Evolutionary conservation across 30 jellyfish, hydroid and myxozoan genomes (phyloP), one percentile per base, ranked within the genome.

Genomic region (Aurelia aurita complex sp. Pacific): DNA sequence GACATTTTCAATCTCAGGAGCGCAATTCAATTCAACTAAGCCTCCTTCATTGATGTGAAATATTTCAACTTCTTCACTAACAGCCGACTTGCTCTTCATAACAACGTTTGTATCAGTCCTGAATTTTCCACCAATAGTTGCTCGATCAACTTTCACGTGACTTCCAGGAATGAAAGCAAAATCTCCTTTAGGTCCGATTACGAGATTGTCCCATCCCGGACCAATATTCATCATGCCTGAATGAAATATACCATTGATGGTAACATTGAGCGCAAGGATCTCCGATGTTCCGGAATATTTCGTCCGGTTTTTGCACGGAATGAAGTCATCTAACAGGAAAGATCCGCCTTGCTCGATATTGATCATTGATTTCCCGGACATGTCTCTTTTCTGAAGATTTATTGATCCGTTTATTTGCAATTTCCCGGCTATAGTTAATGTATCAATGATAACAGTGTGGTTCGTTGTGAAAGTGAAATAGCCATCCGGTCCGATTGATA

Each of bases 151-250:
- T 54, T 72, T 83, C 64, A 83, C 62, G 65, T 72, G 75, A 18
- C 87, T 86, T 8, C 61, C 81, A 13, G 92, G 92, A 32, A 72
- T 73, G 40, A 83, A 83, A 10, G 82, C 87, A 16, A 83, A 76
- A 42, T 74, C 81, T 53, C 92, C 92, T 9, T 74, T 83, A 29
- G 87, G 66, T 13, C 92, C 92, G 42, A 83, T 60, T n/a, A 29
- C 54, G 19, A 83, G 67, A 51, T 61, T 36, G 42, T 83, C 92
- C 92, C 92, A 83, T 0, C 92, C 92, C 7, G 81, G 80, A 8
- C 86, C 92, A 34, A 53, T 54, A 55, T 62, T 29, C 32, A 83
- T 72, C 71, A 36, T 62, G 12, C 92, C 92, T 11, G 84, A 82
- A 35, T 74, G 80, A 43, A 83, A 83, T 14, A 74, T 13, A 4